phyloP scores from a whole-genome alignment of 2,797 vertebrate genomes.

The Ara ararauna region DNA sequence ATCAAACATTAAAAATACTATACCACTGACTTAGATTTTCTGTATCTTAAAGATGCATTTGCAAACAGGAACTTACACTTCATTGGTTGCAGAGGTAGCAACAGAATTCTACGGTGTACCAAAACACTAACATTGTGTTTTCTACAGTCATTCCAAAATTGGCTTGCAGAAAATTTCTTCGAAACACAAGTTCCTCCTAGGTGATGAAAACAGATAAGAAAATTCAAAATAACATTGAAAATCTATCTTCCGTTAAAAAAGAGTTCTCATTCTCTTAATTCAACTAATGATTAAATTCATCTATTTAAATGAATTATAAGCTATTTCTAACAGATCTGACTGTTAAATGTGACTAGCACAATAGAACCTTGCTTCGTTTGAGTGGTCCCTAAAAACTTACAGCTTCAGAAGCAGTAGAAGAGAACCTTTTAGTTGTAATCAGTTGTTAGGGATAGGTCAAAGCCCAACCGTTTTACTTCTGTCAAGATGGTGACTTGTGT shows the following conservation, averaged over 20 bases:
- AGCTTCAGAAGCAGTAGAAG: neutral
- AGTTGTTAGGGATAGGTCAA: neutral
- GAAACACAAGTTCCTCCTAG: slow-evolving; percentile 86
- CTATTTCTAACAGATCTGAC: neutral
- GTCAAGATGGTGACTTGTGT: neutral
- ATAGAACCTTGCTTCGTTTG: neutral
- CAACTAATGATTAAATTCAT: neutral
- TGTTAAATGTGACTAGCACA: neutral
- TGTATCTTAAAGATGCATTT: neutral
- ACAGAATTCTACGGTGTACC: slow-evolving; percentile 89
- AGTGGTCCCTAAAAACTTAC: neutral
- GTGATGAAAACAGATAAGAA: neutral
- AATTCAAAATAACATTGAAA: neutral
- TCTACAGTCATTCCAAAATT: slow-evolving; percentile 89
- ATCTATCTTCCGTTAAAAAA: neutral
- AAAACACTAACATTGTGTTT: slow-evolving; percentile 84
- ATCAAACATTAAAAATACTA: neutral
- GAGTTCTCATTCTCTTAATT: neutral
- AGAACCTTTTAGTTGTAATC: neutral
- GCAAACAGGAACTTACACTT: slow-evolving; percentile 70
- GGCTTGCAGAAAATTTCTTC: slow-evolving; percentile 90
- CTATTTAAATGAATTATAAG: neutral
- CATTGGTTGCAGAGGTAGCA: slow-evolving; percentile 88
- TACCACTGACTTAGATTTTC: neutral
- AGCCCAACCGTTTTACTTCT: neutral